phyloP scores from a whole-genome alignment of 2,113 vertebrate genomes.

The Sylvietta virens region DNA sequence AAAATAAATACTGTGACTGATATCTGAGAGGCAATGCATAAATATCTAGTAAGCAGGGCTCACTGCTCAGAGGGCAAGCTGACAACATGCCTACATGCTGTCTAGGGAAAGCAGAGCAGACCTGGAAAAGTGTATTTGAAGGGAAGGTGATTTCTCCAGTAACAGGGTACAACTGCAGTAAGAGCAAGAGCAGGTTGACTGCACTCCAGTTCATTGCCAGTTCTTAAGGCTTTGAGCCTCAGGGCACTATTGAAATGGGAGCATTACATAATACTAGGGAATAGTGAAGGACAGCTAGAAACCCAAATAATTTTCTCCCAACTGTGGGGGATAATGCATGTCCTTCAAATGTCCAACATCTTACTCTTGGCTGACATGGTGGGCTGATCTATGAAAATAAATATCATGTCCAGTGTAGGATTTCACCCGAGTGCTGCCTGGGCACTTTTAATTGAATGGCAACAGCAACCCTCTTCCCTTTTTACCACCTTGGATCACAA shows the following conservation, averaged over 20 bases:
- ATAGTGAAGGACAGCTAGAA: not conserved
- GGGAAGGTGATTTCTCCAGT: not conserved
- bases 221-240: not conserved
- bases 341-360: not conserved
- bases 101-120: not conserved
- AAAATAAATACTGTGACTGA: not conserved
- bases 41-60: not conserved
- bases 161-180: not conserved
- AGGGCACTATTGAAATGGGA: not conserved
- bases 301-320: not conserved
- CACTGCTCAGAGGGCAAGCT: not conserved
- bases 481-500: not conserved
- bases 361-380: not conserved
- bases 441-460: not conserved
- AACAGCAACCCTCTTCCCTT: not conserved
- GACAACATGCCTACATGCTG: accelerated
- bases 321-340: not conserved
- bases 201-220: not conserved
- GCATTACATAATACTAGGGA: not conserved
- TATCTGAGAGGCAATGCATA: not conserved
- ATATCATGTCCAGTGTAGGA: not conserved
- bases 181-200: not conserved
- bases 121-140: not conserved
- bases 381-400: not conserved
- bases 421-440: not conserved